These are phyloP conservation scores for Erebia epiphron DNA, from an alignment of 2,888 invertebrate genomes.

Conservation along the genomic window DNA sequence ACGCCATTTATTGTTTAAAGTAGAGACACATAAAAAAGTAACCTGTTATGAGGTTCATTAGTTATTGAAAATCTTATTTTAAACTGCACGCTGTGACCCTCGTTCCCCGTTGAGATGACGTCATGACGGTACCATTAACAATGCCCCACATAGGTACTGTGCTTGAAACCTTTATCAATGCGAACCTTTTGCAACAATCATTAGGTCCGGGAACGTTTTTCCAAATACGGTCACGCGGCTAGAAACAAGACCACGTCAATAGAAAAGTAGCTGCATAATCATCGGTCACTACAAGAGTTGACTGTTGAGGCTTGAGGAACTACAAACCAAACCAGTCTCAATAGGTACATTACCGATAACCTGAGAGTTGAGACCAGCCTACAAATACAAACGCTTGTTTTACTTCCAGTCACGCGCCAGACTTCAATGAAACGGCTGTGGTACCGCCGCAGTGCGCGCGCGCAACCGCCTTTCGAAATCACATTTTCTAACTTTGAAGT, in stretches of 20 bases:
- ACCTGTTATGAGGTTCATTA: background rate
- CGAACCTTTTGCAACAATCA: conserved; percentile 37
- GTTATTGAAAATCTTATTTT: conserved; percentile 4
- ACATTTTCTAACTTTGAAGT: conserved; percentile 39
- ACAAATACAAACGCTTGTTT: conserved; percentile 37
- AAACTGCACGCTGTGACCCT: background rate
- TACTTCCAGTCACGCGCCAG: conserved; percentile 60
- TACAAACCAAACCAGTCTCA: conserved; percentile 65
- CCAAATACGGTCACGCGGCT: conserved; percentile 34
- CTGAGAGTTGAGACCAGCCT: conserved; percentile 44
- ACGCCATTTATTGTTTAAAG: background rate
- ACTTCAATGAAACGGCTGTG: conserved; percentile 59
- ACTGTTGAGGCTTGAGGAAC: conserved; percentile 46
- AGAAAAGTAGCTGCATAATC: conserved; percentile 52
- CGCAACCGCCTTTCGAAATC: conserved; percentile 51
- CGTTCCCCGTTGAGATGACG: background rate
- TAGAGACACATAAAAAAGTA: conserved; percentile 35
- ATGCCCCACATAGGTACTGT: conserved; percentile 55
- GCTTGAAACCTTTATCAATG: conserved; percentile 46
- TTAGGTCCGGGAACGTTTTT: conserved; percentile 38
- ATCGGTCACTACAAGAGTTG: conserved; percentile 53
- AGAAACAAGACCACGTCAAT: conserved; percentile 45
- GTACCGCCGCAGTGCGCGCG: conserved; percentile 54
- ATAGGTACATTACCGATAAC: conserved; percentile 51
- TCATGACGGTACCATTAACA: conserved; percentile 51